Base-by-base conservation (phyloP, 53 echinoderm and acorn worm genomes). In the Mesocentrotus franciscanus region DNA sequence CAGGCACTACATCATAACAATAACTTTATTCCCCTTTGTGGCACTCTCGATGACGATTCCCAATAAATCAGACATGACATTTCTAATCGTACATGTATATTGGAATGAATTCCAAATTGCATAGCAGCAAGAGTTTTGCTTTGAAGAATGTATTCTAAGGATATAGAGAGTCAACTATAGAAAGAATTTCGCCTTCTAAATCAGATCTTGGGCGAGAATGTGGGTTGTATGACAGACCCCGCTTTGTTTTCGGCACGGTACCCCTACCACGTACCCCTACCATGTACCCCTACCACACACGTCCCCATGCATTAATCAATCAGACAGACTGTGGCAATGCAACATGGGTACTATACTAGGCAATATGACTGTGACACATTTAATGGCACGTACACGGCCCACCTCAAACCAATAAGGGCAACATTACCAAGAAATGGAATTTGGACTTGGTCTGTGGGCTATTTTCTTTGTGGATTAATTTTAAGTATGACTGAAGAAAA, bases 341-440 rank as follows among this genome's bases (percentile, higher is more conserved):
- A 42, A 8, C 81, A 81, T 81, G 81, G 81, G 81, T 36, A 72
- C 8, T 72, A n/a, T 36, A 72, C 8, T 72, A n/a, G 8, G 72
- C 29, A 81, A 36, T 81, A 81, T 81, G 81, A 42, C 81, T 81
- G 81, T 81, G 81, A 81, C 81, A 81, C 81, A 42, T 81, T 81
- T 36, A 81, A 11, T 33, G 81, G 81, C 81, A 81, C 81, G 81
- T 81, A 36, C 81, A 7, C 8, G 36, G 34, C 72, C 42, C 39
- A 81, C 81, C 81, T 39, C 81, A 39, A 81, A 42, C 81, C 81
- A 81, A 81, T 0, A 42, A 39, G 42, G 36, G 36, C 42, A 81
- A 81, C 81, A 81, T 87, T 87, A 87, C 87, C 87, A 58, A 87
- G 87, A 87, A 87, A 87, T 87, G 59, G 87, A 87, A 58, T 87